Percentiles rank a stretch among this genome's conserved stretches.
These are phyloP conservation scores for Eupristina koningsbergeri DNA, from an alignment of 1,140 invertebrate species.

Conservation along the genomic window DNA sequence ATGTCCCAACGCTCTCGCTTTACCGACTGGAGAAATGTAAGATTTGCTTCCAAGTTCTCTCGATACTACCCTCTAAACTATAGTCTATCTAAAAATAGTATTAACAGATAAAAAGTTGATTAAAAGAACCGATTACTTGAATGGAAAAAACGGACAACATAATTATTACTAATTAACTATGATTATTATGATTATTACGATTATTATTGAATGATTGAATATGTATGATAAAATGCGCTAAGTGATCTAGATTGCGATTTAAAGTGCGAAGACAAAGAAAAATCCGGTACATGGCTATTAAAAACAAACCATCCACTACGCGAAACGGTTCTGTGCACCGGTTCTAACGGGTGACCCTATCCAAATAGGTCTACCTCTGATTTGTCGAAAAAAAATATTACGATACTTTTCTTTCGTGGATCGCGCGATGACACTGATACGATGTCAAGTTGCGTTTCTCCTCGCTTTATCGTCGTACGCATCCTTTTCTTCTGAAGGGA, in stretches of 20 bases:
- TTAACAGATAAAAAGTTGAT: slow-evolving; percentile 65
- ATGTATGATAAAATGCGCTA: slow-evolving; percentile 63
- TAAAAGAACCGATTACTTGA: slow-evolving; percentile 69
- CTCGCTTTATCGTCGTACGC: slow-evolving; percentile 52
- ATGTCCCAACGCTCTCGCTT: slow-evolving; percentile 54
- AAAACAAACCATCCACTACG: slow-evolving; percentile 70
- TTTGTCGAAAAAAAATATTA: slow-evolving; percentile 49
- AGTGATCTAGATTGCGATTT: slow-evolving; percentile 65
- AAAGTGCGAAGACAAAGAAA: slow-evolving; percentile 57
- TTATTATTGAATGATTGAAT: slow-evolving; percentile 55
- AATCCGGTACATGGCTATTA: slow-evolving; percentile 68
- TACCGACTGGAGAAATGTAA: slow-evolving; percentile 63
- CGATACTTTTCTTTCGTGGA: slow-evolving; percentile 51
- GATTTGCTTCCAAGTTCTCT: slow-evolving; percentile 70
- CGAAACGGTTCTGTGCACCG: slow-evolving; percentile 67
- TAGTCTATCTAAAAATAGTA: slow-evolving; percentile 71
- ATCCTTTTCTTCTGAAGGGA: slow-evolving; percentile 34
- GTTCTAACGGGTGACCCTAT: slow-evolving; percentile 62
- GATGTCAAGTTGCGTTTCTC: slow-evolving; percentile 52
- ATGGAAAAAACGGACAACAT: slow-evolving; percentile 50
- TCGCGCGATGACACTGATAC: slow-evolving; percentile 51
- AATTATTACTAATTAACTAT: slow-evolving; percentile 54
- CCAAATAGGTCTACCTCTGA: slow-evolving; percentile 48
- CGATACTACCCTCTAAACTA: slow-evolving; percentile 70
- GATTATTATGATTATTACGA: slow-evolving; percentile 52